Evolutionary conservation across 92 coral and sea anemone species (phyloP).

Genomic region (Scolanthus callimorphus): DNA sequence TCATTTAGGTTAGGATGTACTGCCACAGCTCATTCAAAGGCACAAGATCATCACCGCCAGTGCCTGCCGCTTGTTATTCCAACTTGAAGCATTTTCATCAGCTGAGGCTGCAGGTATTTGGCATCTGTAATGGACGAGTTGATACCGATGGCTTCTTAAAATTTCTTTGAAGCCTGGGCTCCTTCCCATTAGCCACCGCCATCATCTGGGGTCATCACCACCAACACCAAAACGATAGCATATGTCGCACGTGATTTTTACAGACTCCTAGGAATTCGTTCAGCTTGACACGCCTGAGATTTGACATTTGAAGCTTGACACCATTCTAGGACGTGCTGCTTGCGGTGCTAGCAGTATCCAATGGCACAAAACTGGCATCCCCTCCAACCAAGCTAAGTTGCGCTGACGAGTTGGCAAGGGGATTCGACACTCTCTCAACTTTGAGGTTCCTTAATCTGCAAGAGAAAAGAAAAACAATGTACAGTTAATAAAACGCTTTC

Average conservation of each 20-base stretch:
- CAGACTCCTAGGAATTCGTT: constrained; percentile 3
- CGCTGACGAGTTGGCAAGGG: too few relatives aligned
- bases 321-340: background rate
- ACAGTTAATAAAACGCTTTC: too few relatives aligned
- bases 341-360: background rate
- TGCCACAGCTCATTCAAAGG: constrained; percentile 7
- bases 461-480: too few relatives aligned
- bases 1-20: constrained; percentile 11
- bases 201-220: background rate
- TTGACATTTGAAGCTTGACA: background rate
- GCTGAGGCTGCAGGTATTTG: constrained; percentile 9
- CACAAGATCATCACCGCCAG: constrained; percentile 24
- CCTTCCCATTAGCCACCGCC: background rate
- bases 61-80: constrained; percentile 13
- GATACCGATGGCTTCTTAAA: background rate
- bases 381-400: background rate
- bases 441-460: too few relatives aligned
- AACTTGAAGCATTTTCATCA: constrained; percentile 5
- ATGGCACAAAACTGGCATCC: background rate
- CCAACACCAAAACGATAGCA: constrained; percentile 8
- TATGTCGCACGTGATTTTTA: background rate
- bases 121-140: background rate
- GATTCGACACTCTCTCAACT: too few relatives aligned
- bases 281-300: background rate
- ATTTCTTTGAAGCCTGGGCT: background rate